Percentiles rank a stretch among this genome's conserved stretches.
Conservation (phyloP, 2,797 vertebrate genomes). For the Hylomyscus alleni region DNA sequence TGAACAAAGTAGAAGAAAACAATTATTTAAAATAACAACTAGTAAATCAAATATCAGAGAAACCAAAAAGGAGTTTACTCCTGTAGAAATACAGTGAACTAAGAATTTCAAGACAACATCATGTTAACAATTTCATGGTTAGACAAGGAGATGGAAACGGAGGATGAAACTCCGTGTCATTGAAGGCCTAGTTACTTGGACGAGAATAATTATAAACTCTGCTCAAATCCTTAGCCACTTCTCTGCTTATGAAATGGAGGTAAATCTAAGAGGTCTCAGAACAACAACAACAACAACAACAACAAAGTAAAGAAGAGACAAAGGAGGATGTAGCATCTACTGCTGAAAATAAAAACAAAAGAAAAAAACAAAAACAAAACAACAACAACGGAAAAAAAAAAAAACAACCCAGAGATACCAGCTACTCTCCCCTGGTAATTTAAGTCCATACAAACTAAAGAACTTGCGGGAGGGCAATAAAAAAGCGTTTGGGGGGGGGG, state of each 20-base stretch:
- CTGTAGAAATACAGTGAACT: neutral
- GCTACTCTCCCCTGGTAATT: neutral
- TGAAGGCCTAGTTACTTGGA: neutral
- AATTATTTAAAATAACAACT: constrained; percentile 52
- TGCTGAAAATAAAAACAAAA: neutral
- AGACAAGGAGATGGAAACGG: neutral
- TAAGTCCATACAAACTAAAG: neutral
- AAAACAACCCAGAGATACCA: neutral
- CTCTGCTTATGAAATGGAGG: neutral
- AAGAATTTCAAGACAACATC: constrained; percentile 20
- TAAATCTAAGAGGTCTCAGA: neutral
- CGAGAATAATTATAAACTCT: constrained; percentile 19
- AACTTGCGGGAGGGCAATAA: neutral
- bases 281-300: neutral
- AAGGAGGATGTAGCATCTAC: neutral
- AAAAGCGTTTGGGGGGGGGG: neutral
- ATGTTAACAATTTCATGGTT: neutral
- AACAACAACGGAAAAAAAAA: neutral
- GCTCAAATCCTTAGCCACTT: neutral
- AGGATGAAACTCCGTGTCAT: neutral
- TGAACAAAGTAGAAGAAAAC: constrained; percentile 46
- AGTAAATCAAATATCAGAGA: constrained; percentile 39
- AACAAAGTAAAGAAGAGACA: neutral
- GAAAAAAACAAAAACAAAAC: neutral
- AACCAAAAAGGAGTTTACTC: neutral